phyloP scores from a whole-genome alignment of 1,140 invertebrate genomes.

The Microvelia longipes region DNA sequence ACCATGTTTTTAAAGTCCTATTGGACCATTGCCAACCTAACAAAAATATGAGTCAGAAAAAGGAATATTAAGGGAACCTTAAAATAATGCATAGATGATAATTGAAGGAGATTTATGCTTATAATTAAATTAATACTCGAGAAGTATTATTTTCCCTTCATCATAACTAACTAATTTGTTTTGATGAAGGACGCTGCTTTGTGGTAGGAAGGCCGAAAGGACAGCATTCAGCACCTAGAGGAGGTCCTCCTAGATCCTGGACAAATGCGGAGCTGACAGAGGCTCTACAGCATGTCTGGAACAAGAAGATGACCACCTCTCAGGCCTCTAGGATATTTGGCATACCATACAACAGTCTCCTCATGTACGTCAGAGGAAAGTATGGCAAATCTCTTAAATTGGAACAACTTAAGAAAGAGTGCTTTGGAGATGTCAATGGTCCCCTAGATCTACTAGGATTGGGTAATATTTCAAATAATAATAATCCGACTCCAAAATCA shows the following conservation, averaged over 20 bases:
- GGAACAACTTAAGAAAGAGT: slow-evolving; percentile 71
- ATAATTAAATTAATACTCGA: no score
- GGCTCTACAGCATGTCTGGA: slow-evolving; percentile 78
- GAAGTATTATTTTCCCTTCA: no score
- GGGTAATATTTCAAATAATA: slow-evolving; percentile 41
- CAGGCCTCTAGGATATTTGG: slow-evolving; percentile 77
- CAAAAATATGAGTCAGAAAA: no score
- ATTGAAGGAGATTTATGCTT: no score
- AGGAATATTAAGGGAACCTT: no score
- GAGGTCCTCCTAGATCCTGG: slow-evolving; percentile 75
- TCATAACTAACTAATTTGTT: no score
- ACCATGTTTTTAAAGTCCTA: no score
- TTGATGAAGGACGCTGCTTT: slow-evolving; percentile 10
- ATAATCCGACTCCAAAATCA: slow-evolving; percentile 46
- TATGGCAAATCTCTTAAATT: slow-evolving; percentile 77
- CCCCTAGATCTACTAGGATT: slow-evolving; percentile 51
- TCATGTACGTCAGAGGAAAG: slow-evolving; percentile 85
- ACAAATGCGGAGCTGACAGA: slow-evolving; percentile 77
- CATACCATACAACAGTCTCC: slow-evolving; percentile 75
- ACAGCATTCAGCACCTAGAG: slow-evolving; percentile 72
- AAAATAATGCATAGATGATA: no score
- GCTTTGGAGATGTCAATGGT: slow-evolving; percentile 45
- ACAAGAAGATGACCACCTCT: slow-evolving; percentile 86
- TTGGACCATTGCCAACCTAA: no score
- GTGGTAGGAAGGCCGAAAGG: slow-evolving; percentile 58